These are phyloP conservation scores for Halictus ligatus DNA, from an alignment of 2,888 invertebrate genomes.

Conservation along the genomic window DNA sequence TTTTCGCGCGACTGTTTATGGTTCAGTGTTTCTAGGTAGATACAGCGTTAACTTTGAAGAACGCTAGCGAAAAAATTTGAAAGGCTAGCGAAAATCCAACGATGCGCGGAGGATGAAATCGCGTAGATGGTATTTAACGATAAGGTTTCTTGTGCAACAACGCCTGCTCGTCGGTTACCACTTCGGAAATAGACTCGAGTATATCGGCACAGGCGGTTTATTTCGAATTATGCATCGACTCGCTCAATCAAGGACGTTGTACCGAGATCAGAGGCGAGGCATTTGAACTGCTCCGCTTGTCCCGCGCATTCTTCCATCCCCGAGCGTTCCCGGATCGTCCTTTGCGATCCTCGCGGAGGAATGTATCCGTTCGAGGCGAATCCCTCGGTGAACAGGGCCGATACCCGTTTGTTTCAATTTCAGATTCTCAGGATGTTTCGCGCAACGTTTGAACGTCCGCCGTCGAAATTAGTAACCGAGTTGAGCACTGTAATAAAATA, in stretches of 20 bases:
- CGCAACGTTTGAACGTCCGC: not conserved
- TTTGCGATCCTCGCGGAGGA: constrained; percentile 4
- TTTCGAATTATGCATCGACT: constrained; percentile 46
- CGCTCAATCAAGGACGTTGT: constrained; percentile 33
- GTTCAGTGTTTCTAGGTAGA: no score
- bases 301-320: not conserved
- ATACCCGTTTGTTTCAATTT: not conserved
- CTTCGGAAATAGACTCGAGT: constrained; percentile 46
- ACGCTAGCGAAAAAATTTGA: no score
- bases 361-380: not conserved
- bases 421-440: not conserved
- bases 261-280: constrained; percentile 12
- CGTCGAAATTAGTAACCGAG: not conserved
- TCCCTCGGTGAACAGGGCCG: not conserved
- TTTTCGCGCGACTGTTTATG: no score
- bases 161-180: not conserved
- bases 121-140: constrained; percentile 37
- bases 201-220: constrained; percentile 34
- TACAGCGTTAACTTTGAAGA: no score
- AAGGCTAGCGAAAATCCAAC: no score
- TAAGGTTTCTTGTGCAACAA: constrained; percentile 42
- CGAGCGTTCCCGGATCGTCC: constrained; percentile 16
- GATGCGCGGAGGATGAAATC: constrained; percentile 19
- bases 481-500: not conserved
- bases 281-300: constrained; percentile 13